Conservation (phyloP, 2,888 invertebrate genomes). For the Morpho achilles region DNA sequence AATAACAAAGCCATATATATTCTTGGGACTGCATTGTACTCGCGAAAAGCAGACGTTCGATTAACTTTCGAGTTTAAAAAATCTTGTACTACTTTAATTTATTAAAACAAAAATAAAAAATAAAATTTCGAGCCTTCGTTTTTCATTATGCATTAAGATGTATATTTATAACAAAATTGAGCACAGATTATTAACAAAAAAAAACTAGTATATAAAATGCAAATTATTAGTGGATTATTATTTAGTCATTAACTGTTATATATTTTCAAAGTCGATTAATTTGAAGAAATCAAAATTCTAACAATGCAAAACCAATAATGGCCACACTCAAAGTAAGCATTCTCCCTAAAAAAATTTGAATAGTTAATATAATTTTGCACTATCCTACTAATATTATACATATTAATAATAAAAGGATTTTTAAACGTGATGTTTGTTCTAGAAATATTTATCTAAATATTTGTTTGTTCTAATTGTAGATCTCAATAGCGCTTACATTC, state of each 20-base stretch:
- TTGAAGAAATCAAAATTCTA: background rate
- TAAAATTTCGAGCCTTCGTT: constrained; percentile 14
- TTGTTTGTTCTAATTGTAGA: background rate
- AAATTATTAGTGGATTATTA: constrained; percentile 11
- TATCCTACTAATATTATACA: background rate
- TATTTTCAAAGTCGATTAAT: background rate
- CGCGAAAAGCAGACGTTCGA: constrained; percentile 20
- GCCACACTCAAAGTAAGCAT: constrained; percentile 8
- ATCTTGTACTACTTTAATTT: constrained; percentile 20
- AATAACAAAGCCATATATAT: constrained; percentile 5
- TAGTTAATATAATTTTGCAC: constrained; percentile 1
- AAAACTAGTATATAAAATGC: constrained; percentile 28
- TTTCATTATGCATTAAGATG: constrained; percentile 18
- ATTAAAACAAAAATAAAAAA: constrained; percentile 6
- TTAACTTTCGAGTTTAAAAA: constrained; percentile 5
- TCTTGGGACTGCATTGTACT: constrained; percentile 10
- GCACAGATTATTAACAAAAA: constrained; percentile 25
- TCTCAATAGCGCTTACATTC: background rate
- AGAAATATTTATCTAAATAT: constrained; percentile 6
- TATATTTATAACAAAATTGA: constrained; percentile 29
- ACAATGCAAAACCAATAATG: background rate
- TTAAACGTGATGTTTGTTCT: constrained; percentile 1
- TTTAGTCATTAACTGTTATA: constrained; percentile 14
- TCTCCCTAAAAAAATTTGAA: background rate
- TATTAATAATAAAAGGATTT: background rate